These are phyloP conservation scores for Exaiptasia diaphana DNA, from an alignment of 64 coral and sea anemone species.

Conservation along the genomic window DNA sequence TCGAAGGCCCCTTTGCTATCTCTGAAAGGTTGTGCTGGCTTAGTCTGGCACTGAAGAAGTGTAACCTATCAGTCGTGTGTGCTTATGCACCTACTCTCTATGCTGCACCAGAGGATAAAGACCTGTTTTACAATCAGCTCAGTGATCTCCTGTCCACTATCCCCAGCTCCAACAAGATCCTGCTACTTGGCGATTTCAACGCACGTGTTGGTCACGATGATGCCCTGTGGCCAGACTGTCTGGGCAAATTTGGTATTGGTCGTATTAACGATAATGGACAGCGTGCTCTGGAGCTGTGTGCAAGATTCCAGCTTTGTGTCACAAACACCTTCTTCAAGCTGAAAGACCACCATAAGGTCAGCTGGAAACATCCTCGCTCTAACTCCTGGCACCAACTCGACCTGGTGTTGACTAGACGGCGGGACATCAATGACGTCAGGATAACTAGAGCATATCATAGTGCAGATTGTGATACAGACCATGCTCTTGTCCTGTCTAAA, in stretches of 20 bases:
- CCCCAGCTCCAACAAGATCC: not conserved
- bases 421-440: not conserved
- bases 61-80: not conserved
- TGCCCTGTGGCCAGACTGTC: not conserved
- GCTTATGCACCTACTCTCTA: not conserved
- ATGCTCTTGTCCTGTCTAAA: constrained; percentile 21
- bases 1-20: not conserved
- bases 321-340: constrained; percentile 15
- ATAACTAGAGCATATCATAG: constrained; percentile 14
- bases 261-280: not conserved
- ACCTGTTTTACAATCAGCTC: constrained; percentile 4
- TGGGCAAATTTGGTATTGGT: not conserved
- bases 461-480: constrained; percentile 30
- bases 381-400: not conserved
- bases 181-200: not conserved
- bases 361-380: not conserved
- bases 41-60: not conserved
- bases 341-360: not conserved
- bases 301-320: not conserved
- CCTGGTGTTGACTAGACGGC: not conserved
- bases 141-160: not conserved
- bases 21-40: not conserved
- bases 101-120: not conserved
- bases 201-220: not conserved
- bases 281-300: not conserved